A percentile compares a stretch with the other conserved stretches of the same genome.
Evolutionary conservation across 1,140 invertebrate species (phyloP).

Genomic region (Galleria mellonella): DNA sequence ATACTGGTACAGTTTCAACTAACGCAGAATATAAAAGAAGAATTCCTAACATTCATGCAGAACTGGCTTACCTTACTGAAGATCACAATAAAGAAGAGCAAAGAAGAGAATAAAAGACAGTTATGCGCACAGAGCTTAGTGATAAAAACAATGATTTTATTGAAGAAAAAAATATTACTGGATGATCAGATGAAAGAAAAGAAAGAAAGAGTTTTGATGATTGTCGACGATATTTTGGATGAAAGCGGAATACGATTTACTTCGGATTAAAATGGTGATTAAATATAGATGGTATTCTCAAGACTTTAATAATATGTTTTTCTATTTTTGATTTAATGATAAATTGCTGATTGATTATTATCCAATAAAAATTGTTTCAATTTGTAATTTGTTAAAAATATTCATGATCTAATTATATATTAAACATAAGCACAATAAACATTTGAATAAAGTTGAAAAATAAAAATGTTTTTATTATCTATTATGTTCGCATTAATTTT

Average conservation of each 20-base stretch:
- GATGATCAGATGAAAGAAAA: constrained; percentile 31
- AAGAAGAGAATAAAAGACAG: constrained; percentile 23
- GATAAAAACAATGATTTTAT: constrained; percentile 33
- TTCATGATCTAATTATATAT: no score
- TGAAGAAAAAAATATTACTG: constrained; percentile 33
- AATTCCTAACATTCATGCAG: constrained; percentile 47
- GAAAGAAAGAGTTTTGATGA: constrained; percentile 24
- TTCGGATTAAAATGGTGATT: no score
- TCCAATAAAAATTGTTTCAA: no score
- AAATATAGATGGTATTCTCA: no score
- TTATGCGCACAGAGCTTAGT: constrained; percentile 42
- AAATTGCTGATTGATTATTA: no score
- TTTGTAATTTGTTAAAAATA: no score
- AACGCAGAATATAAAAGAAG: constrained; percentile 38
- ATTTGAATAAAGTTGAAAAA: no score
- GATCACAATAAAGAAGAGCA: constrained; percentile 40
- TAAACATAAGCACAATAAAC: no score
- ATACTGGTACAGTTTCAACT: constrained; percentile 51
- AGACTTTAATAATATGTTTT: no score
- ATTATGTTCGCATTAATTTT: neutral
- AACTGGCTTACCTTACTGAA: constrained; percentile 53
- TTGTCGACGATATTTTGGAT: constrained; percentile 46
- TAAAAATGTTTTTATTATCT: no score
- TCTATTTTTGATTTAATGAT: no score
- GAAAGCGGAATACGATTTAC: constrained; percentile 14